Conservation (phyloP, 53 echinoderm and acorn worm species). For the Crossaster papposus region DNA sequence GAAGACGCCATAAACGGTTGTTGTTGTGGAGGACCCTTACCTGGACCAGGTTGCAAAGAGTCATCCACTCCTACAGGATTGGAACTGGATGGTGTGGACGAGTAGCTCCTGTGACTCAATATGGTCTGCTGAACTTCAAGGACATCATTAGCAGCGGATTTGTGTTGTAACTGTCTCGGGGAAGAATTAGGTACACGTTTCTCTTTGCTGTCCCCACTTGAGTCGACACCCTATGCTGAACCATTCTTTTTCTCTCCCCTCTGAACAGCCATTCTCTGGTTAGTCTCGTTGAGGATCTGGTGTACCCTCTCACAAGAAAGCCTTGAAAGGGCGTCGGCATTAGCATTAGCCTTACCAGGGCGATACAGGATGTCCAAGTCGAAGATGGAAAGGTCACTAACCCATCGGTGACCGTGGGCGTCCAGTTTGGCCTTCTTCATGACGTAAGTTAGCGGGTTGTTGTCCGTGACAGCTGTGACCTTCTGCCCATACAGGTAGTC, state of each 20-base stretch:
- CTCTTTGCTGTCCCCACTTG: neutral
- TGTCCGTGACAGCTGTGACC: constrained; percentile 51
- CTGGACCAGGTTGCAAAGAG: no score
- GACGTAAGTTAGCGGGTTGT: constrained; percentile 62
- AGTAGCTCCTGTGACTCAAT: no score
- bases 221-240: neutral
- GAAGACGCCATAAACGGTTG: neutral
- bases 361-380: constrained; percentile 52
- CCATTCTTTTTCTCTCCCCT: neutral
- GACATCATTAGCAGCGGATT: no score
- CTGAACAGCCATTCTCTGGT: neutral
- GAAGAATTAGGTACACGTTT: neutral
- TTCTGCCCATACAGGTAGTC: constrained; percentile 59
- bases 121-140: no score
- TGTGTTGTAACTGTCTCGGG: no score
- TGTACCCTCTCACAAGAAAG: constrained; percentile 29
- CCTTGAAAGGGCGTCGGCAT: constrained; percentile 59
- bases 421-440: constrained; percentile 62
- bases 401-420: constrained; percentile 60
- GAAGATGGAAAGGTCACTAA: constrained; percentile 57
- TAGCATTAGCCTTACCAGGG: constrained; percentile 52
- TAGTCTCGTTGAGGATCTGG: constrained; percentile 20
- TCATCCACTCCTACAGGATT: no score
- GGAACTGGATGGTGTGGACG: no score
- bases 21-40: no score